Evolutionary conservation across 2,888 invertebrate genomes (phyloP), one percentile per base, ranked within the genome.

Genomic region (Leucania comma): DNA sequence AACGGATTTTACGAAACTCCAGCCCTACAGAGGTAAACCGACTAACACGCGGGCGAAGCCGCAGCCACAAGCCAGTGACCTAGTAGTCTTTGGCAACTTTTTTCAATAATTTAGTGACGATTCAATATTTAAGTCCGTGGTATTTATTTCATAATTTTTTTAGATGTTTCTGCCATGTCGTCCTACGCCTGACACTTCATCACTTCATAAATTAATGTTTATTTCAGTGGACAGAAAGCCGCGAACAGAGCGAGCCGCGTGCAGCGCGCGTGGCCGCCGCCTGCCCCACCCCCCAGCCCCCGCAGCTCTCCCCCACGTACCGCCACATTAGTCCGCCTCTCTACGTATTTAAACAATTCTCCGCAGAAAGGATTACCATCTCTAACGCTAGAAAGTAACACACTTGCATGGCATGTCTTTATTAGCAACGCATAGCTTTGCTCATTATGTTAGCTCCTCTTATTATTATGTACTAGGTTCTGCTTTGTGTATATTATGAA

Each of bases 331-430:
- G 29, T 8, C 8, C 22, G 14, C 29, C 9, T 32, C 29, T 32
- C 32, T 46, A 61, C 32, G 32, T 20, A 61, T 65, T 65, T 48
- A 10, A 61, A 60, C 60, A 64, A 46, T 64, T 46, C 51, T 51
- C 26, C 22, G 26, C 26, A 29, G 42, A 29, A 64, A 29, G 42
- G 22, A 60, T 42, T 60, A 38, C 26, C 58, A 22, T 29, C 29
- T 17, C 10, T 10, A 22, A 46, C 65, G 61, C 32, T 60, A 5
- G 5, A 20, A 32, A 32, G 14, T 46, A 46, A 24, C 46, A 29
- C 64, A 35, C 32, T 48, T 60, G 17, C 42, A 42, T 42, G 24
- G 46, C 46, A 24, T 29, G 22, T 42, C 59, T n/a, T 17, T 42
- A 42, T 17, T 9, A 60, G 8, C 10, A 2, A 22, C 14, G 14